phyloP scores from a whole-genome alignment of 2,113 vertebrate species.

The Vicugna pacos region DNA sequence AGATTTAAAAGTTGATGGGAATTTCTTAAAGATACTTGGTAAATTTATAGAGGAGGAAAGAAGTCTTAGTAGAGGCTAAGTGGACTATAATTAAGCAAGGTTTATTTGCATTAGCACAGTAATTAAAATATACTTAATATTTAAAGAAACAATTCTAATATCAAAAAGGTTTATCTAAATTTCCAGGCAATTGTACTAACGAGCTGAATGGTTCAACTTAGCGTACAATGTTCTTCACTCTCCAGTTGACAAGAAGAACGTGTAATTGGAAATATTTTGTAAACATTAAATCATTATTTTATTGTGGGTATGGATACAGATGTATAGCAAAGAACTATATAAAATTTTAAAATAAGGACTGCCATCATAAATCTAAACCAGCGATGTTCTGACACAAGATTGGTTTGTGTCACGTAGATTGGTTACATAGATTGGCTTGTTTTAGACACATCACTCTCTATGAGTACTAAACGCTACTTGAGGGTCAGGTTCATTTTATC shows the following conservation, averaged over 20 bases:
- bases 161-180: not conserved
- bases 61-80: not conserved
- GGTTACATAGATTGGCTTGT: not conserved
- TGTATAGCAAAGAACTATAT: not conserved
- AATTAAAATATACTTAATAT: conserved; percentile 48
- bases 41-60: conserved; percentile 16
- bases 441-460: not conserved
- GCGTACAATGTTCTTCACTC: not conserved
- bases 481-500: not conserved
- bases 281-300: conserved; percentile 17
- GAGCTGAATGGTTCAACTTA: not conserved
- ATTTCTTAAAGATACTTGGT: not conserved
- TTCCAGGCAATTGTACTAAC: not conserved
- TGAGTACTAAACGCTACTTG: not conserved
- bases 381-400: not conserved
- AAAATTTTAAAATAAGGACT: not conserved
- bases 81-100: not conserved
- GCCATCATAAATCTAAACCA: not conserved
- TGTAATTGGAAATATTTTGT: not conserved
- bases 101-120: not conserved
- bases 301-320: not conserved
- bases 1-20: not conserved
- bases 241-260: not conserved
- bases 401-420: no score
- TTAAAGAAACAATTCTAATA: not conserved